Evolutionary conservation across 1,140 invertebrate species (phyloP), one percentile per base, ranked within the genome.

Genomic region (Drosophila willistoni): DNA sequence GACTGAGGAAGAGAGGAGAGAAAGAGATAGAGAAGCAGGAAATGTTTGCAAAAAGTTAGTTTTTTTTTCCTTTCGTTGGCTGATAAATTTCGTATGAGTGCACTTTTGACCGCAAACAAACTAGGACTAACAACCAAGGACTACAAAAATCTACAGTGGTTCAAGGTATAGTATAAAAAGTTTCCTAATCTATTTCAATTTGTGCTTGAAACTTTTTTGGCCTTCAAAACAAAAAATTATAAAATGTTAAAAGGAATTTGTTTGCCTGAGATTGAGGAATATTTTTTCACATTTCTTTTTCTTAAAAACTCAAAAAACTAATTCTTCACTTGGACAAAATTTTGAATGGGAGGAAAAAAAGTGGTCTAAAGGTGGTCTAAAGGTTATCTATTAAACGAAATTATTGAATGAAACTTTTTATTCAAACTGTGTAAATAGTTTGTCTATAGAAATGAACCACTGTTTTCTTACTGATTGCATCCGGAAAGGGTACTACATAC

Each of bases 31-130:
- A 19, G 19, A 14, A 63, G 34, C 54, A 56, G 65, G 47, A 63
- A 59, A 47, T 67, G 63, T 79, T 74, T 92, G 92, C 71, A 93
- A 67, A 94, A 78, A 68, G 94, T 93, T 87, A 22, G 69, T 69
- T 69, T 56, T 56, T 56, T 34, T 73, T 80, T 75, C 69, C 57
- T n/a, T 60, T 41, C 17, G 67, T 60, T 68, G 71, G 47, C 73
- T 85, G 84, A 89, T 84, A 90, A 89, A 81, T 90, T 89, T 77
- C 69, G 81, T 81, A 73, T 81, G 80, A 89, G 85, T 84, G 84
- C 84, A 90, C 84, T 81, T 84, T 87, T 81, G 84, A 87, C 80
- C 84, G 81, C 84, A 83, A 83, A 87, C 76, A 87, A 87, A 82
- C 75, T 79, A 70, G 72, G 68, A 77, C 74, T 71, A 70, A 36